Evolutionary conservation across 2,888 invertebrate species (phyloP).

Genomic region (Cephus rjabovi): DNA sequence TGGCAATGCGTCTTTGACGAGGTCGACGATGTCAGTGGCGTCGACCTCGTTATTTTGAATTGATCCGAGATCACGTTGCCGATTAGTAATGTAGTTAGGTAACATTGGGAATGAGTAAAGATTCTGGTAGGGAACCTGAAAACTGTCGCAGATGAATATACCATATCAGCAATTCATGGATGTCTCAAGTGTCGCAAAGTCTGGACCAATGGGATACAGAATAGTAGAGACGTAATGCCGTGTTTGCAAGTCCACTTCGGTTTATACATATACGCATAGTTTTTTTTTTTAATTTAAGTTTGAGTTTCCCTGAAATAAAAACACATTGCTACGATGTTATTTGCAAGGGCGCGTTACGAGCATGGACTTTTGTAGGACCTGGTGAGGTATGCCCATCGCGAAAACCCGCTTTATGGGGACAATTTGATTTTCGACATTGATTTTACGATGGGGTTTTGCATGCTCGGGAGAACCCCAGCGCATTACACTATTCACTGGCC

Average conservation of each 20-base stretch:
- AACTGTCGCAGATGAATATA: background rate
- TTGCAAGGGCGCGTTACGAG: background rate
- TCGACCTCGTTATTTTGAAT: conserved; percentile 58
- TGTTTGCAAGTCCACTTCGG: conserved; percentile 23
- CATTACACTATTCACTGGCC: conserved; percentile 19
- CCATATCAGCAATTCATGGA: background rate
- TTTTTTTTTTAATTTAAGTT: conserved; percentile 30
- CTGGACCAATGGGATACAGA: background rate
- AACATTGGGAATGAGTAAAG: background rate
- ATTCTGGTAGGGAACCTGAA: background rate
- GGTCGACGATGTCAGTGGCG: conserved; percentile 1
- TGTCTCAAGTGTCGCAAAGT: background rate
- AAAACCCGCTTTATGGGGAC: conserved; percentile 43
- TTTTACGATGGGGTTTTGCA: conserved; percentile 57
- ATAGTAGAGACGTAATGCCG: background rate
- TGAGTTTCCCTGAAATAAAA: conserved; percentile 46
- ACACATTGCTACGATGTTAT: conserved; percentile 35
- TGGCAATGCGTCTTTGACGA: conserved; percentile 41
- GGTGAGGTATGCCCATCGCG: conserved; percentile 2
- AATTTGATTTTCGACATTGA: conserved; percentile 49
- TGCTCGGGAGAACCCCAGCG: conserved; percentile 15
- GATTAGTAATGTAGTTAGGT: background rate
- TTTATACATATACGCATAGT: conserved; percentile 19
- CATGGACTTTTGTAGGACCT: background rate
- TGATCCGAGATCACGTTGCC: conserved; percentile 34